phyloP scores from a whole-genome alignment of 2,888 invertebrate species.

The Euclidia mi region DNA sequence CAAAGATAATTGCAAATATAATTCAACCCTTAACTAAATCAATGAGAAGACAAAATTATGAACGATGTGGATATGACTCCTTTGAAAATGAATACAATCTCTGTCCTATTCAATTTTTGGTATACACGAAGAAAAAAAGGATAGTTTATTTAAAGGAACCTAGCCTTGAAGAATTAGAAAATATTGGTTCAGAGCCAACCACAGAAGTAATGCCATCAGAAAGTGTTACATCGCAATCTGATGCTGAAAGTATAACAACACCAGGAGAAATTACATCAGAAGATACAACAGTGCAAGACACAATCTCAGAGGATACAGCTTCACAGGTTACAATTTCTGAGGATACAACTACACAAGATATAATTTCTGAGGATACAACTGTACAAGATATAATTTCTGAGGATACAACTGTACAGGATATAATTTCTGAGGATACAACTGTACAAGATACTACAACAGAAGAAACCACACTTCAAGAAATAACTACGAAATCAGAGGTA shows the following conservation, averaged over 20 bases:
- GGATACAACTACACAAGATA: no score
- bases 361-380: no score
- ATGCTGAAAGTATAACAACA: no score
- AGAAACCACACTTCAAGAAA: neutral
- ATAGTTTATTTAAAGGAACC: neutral
- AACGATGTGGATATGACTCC: slow-evolving; percentile 16
- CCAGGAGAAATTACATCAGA: no score
- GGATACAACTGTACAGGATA: no score
- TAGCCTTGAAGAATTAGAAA: slow-evolving; percentile 8
- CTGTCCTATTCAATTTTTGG: neutral
- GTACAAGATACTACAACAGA: neutral
- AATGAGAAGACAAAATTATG: neutral
- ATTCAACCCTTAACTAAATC: neutral
- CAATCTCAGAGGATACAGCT: no score
- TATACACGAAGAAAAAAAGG: neutral
- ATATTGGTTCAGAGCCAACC: neutral
- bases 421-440: no score
- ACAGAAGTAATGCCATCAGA: neutral
- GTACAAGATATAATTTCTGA: no score
- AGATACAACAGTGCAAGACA: no score
- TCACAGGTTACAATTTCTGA: no score
- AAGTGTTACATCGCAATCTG: neutral
- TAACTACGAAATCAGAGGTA: neutral
- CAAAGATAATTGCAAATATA: neutral
- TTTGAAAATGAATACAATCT: slow-evolving; percentile 18